Conservation (phyloP, 2,113 vertebrate genomes). For the Xenotilapia leptura region DNA sequence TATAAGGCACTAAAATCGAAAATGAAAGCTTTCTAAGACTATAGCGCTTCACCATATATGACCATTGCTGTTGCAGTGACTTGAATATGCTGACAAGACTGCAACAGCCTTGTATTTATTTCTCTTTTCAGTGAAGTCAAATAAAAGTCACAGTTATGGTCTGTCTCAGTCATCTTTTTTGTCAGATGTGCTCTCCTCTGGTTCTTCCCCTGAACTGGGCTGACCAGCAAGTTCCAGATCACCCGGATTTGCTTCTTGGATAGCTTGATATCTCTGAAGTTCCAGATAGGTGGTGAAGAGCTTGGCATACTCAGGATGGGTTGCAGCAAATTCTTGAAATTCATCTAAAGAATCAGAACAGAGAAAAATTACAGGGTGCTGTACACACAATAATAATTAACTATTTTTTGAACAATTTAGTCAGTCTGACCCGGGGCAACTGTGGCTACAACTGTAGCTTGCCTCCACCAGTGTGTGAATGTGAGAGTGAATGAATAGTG, state of each 20-base stretch:
- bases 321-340: slow-evolving; percentile 83
- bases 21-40: neutral
- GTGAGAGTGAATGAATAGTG: neutral
- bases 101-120: neutral
- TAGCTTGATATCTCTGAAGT: slow-evolving; percentile 83
- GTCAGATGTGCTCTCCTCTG: slow-evolving; percentile 80
- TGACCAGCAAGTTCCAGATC: slow-evolving; percentile 44
- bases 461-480: neutral
- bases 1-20: slow-evolving; percentile 58
- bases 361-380: neutral
- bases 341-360: slow-evolving; percentile 70
- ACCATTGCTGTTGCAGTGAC: neutral
- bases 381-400: neutral
- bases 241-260: slow-evolving; percentile 59
- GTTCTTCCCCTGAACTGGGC: slow-evolving; percentile 40
- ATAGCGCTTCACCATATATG: neutral
- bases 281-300: slow-evolving; percentile 95
- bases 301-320: slow-evolving; percentile 89
- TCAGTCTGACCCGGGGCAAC: neutral
- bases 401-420: neutral
- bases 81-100: neutral
- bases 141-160: neutral
- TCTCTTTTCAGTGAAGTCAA: neutral
- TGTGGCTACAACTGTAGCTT: neutral
- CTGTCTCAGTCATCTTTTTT: slow-evolving; percentile 89